Conservation (phyloP, 2,113 vertebrate genomes). For the Osmerus eperlanus region DNA sequence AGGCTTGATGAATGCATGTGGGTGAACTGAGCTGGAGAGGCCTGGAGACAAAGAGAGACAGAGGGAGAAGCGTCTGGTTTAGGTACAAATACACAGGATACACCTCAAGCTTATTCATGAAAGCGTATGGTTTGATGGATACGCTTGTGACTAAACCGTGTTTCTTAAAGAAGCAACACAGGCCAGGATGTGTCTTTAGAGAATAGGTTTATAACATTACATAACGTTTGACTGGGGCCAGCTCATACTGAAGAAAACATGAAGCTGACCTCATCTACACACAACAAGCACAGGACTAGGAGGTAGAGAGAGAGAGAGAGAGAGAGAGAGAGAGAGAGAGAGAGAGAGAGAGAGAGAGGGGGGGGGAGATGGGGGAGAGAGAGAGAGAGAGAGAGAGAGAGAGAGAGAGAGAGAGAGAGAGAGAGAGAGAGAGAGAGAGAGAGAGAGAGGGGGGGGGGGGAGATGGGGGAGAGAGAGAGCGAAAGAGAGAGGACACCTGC, state of each 20-base stretch:
- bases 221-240: not conserved
- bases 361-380: not conserved
- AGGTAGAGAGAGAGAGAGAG: not conserved
- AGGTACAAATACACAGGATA: too few species aligned
- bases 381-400: not conserved
- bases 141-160: too few species aligned
- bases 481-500: conserved; percentile 18
- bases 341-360: too few species aligned
- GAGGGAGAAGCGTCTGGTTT: too few species aligned
- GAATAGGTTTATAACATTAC: too few species aligned
- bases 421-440: too few species aligned
- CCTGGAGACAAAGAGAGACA: too few species aligned
- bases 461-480: not conserved
- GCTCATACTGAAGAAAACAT: conserved; percentile 3
- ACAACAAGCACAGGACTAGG: not conserved
- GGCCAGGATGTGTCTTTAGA: not conserved
- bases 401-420: not conserved
- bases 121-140: too few species aligned
- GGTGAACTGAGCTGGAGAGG: too few species aligned
- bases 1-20: too few species aligned
- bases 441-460: too few species aligned
- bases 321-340: not conserved
- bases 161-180: not conserved
- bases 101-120: too few species aligned
- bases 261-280: conserved; percentile 18